A percentile compares a stretch with the other conserved stretches of the same genome.
Conservation (phyloP, 2,888 invertebrate species). For the Bembecia ichneumoniformis region DNA sequence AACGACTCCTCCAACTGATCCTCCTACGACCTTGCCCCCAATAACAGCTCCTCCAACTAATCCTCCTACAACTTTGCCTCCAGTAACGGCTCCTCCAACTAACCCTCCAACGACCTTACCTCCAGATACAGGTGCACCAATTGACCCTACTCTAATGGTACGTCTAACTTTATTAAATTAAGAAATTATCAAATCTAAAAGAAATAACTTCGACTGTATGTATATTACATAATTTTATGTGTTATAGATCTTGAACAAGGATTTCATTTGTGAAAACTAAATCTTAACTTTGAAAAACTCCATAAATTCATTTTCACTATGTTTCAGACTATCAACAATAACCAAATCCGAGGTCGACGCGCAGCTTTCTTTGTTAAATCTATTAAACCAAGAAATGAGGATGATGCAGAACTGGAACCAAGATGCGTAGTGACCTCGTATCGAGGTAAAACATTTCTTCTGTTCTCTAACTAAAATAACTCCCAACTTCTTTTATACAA, state of each 20-base stretch:
- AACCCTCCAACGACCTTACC: no score
- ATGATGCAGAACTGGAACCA: constrained; percentile 15
- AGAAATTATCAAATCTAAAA: no score
- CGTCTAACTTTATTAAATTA: no score
- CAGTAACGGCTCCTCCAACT: background rate
- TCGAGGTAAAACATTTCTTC: constrained; percentile 20
- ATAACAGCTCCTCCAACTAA: background rate
- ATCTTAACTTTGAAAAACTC: no score
- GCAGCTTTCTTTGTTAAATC: constrained; percentile 8
- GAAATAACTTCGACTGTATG: no score
- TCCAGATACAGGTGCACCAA: no score
- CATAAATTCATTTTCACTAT: background rate
- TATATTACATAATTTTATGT: no score
- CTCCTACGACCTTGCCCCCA: background rate
- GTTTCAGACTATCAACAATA: background rate
- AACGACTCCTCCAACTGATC: background rate
- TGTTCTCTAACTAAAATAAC: no score
- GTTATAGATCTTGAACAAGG: no score
- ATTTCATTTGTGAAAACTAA: background rate
- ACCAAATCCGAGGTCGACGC: background rate
- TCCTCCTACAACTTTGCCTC: background rate
- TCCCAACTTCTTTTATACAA: no score
- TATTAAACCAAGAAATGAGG: constrained; percentile 14
- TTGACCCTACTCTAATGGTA: no score
- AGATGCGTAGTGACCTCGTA: constrained; percentile 31